These are phyloP conservation scores for Xanthia togata DNA, from an alignment of 2,888 invertebrate species.

Conservation along the genomic window DNA sequence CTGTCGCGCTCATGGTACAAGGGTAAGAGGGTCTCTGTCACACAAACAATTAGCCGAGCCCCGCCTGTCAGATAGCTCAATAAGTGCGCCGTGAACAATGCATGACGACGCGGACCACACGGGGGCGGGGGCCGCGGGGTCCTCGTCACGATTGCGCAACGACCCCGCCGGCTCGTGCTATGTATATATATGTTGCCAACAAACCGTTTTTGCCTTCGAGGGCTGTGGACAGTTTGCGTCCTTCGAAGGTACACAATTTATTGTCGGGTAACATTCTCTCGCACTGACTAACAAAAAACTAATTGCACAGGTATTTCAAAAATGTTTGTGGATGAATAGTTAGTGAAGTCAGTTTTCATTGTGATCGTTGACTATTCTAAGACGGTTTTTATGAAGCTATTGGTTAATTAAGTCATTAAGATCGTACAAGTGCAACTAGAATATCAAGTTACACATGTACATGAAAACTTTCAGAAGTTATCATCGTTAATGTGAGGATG, in stretches of 20 bases:
- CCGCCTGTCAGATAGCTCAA: conserved; percentile 75
- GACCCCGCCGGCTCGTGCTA: conserved; percentile 55
- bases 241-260: neutral
- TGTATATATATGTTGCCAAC: conserved; percentile 23
- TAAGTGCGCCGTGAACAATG: conserved; percentile 54
- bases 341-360: neutral
- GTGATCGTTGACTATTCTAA: neutral
- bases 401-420: neutral
- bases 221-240: conserved; percentile 16
- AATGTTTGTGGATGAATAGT: neutral
- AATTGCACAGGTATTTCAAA: conserved; percentile 29
- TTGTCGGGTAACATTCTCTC: conserved; percentile 26
- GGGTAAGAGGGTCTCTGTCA: conserved; percentile 64
- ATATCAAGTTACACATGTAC: neutral
- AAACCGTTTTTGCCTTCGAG: conserved; percentile 33
- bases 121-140: neutral
- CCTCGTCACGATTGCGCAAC: conserved; percentile 54
- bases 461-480: conserved; percentile 21
- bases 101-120: conserved; percentile 9
- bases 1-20: conserved; percentile 57
- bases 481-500: conserved; percentile 10
- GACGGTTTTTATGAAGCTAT: neutral
- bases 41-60: conserved; percentile 78
- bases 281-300: conserved; percentile 38
- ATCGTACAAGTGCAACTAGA: neutral